Conservation (phyloP, 2,113 vertebrate genomes). For the Cettia cetti region DNA sequence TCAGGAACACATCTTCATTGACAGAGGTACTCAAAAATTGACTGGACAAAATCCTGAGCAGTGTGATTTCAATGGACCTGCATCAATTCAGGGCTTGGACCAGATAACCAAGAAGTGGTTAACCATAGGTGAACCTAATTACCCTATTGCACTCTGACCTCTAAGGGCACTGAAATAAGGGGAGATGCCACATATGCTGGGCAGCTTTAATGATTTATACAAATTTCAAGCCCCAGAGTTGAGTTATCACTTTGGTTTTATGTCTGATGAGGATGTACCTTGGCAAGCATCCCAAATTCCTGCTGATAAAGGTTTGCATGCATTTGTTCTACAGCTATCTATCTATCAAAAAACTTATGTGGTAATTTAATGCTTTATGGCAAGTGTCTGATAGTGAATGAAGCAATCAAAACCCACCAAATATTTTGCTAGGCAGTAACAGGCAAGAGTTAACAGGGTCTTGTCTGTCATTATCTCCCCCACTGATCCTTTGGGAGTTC, state of each 20-base stretch:
- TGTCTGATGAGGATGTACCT: neutral
- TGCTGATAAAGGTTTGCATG: neutral
- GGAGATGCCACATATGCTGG: neutral
- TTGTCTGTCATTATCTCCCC: neutral
- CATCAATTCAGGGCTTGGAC: neutral
- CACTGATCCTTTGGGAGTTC: neutral
- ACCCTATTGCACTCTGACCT: neutral
- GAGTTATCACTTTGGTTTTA: neutral
- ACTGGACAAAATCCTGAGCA: neutral
- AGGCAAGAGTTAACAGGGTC: slow-evolving; percentile 4
- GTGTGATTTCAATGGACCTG: neutral
- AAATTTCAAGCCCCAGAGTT: neutral
- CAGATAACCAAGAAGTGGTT: neutral
- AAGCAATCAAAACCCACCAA: slow-evolving; percentile 39
- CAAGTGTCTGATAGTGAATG: slow-evolving; percentile 51
- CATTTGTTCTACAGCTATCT: neutral
- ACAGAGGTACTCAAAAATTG: neutral
- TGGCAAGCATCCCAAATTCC: neutral
- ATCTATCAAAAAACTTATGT: slow-evolving; percentile 36
- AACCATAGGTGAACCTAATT: neutral
- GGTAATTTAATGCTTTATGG: slow-evolving; percentile 54
- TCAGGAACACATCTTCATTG: neutral
- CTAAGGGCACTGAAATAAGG: neutral
- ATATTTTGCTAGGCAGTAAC: slow-evolving; percentile 15
- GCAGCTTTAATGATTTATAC: neutral